Conservation (phyloP, 2,797 vertebrate genomes). For the Psittacula derbiana region DNA sequence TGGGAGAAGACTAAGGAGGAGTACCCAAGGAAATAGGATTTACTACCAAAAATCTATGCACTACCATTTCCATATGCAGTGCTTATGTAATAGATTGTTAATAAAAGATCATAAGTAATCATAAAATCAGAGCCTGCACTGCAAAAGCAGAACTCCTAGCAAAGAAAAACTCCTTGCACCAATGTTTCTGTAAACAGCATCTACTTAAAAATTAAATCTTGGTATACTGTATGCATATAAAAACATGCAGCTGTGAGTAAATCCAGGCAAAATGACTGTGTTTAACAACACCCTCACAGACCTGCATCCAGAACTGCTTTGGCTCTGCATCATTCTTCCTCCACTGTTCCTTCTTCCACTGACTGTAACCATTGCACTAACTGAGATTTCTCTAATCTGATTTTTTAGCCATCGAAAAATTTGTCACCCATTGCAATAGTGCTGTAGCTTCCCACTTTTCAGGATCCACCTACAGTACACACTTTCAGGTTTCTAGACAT, state of each 20-base stretch:
- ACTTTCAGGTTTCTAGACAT: not conserved
- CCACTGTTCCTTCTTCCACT: not conserved
- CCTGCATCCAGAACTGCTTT: not conserved
- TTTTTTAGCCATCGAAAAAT: not conserved
- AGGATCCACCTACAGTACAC: not conserved
- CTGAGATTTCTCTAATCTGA: not conserved
- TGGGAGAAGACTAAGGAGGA: not conserved
- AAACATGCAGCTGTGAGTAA: not conserved
- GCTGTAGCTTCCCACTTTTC: not conserved
- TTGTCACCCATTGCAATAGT: not conserved
- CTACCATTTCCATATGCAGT: not conserved
- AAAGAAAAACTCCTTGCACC: not conserved
- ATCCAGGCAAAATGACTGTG: not conserved
- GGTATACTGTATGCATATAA: not conserved
- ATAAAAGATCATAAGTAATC: not conserved
- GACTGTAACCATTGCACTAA: not conserved
- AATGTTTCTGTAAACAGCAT: not conserved
- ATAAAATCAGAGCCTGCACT: not conserved
- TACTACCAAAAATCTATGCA: not conserved
- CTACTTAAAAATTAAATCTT: not conserved
- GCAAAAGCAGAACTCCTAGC: not conserved
- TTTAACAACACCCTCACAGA: not conserved
- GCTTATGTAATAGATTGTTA: not conserved
- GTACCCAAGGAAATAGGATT: not conserved
- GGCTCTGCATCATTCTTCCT: not conserved